phyloP scores from a whole-genome alignment of 2,888 invertebrate genomes.

The Eueremaeus valkanovi region DNA sequence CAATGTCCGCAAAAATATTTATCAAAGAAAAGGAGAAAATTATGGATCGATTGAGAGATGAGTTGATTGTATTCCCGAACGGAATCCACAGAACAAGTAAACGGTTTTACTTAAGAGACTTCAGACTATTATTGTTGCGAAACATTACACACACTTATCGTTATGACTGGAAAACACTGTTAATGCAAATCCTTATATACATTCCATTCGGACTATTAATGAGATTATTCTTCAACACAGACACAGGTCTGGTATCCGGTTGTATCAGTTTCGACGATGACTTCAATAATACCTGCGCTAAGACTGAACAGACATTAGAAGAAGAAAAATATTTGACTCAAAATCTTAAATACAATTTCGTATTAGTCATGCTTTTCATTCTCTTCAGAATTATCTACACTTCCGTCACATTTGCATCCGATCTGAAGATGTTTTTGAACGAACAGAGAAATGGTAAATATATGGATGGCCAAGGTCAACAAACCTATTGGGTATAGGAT shows the following conservation, averaged over 20 bases:
- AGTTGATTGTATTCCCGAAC: constrained; percentile 2
- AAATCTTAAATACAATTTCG: too few relatives aligned
- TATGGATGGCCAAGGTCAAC: too few relatives aligned
- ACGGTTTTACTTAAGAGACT: constrained; percentile 24
- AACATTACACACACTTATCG: not conserved
- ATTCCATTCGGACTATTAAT: too few relatives aligned
- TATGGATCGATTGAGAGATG: not conserved
- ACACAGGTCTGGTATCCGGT: constrained; percentile 16
- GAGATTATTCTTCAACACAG: not conserved
- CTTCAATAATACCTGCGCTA: too few relatives aligned
- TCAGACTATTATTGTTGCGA: not conserved
- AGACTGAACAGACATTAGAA: too few relatives aligned
- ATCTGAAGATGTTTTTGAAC: not conserved
- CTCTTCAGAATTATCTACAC: too few relatives aligned
- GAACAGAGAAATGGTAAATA: not conserved
- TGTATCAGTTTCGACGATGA: constrained; percentile 31
- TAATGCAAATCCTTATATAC: too few relatives aligned
- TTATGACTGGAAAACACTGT: not conserved
- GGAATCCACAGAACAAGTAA: not conserved
- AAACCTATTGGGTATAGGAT: too few relatives aligned
- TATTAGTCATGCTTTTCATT: too few relatives aligned
- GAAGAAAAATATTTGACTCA: too few relatives aligned
- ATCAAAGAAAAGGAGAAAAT: not conserved
- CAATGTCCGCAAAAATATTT: not conserved
- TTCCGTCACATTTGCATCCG: not conserved